Conservation (phyloP, 2,113 vertebrate species). For the Nicator chloris region DNA sequence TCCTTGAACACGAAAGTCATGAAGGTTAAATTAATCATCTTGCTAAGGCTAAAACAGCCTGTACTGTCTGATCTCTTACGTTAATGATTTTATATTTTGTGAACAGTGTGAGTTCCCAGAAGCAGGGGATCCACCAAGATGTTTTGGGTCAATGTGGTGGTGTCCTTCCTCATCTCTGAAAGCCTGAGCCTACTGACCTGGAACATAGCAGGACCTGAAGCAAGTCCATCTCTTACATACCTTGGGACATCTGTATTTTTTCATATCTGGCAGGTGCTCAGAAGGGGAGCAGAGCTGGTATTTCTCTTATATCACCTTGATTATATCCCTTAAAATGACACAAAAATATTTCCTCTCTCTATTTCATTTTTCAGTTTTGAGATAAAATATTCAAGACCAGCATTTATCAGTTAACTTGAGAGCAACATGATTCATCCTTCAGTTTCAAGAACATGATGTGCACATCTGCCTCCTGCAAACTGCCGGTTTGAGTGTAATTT, state of each 20-base stretch:
- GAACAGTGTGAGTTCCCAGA: neutral
- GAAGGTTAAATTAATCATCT: neutral
- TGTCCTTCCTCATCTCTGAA: neutral
- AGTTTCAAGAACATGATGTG: neutral
- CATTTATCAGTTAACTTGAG: neutral
- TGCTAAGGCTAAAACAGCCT: neutral
- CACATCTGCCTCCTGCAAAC: neutral
- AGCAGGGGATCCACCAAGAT: neutral
- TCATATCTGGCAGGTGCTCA: neutral
- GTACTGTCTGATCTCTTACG: neutral
- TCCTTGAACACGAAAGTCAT: neutral
- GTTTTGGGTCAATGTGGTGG: neutral
- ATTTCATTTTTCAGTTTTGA: neutral
- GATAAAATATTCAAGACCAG: neutral
- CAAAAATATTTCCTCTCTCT: neutral
- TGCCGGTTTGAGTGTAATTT: neutral
- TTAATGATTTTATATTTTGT: neutral
- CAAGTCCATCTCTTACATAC: neutral
- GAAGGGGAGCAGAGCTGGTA: neutral
- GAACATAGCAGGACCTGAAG: neutral
- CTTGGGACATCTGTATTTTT: neutral
- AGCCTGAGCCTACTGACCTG: neutral
- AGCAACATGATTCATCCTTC: neutral
- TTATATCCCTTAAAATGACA: neutral
- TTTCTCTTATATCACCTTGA: neutral